Evolutionary conservation across 2,888 invertebrate species (phyloP).

Genomic region (Melitaea athalia): DNA sequence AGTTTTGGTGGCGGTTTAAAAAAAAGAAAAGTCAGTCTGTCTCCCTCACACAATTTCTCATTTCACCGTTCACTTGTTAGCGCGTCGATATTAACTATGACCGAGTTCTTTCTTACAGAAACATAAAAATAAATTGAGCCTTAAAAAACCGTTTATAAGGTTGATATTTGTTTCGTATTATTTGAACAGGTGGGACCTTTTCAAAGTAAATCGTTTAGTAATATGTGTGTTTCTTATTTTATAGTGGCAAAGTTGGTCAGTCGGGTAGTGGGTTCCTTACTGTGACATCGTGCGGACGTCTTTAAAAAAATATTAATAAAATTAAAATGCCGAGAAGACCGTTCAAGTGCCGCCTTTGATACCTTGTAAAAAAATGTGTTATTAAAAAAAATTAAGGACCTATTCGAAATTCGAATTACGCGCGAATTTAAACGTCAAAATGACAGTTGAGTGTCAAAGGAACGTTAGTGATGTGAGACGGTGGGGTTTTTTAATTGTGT

Average conservation of each 20-base stretch:
- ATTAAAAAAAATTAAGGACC: constrained; percentile 21
- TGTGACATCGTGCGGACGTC: constrained; percentile 60
- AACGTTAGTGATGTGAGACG: constrained; percentile 70
- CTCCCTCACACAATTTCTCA: constrained; percentile 77
- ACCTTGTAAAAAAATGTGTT: constrained; percentile 56
- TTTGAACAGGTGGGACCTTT: constrained; percentile 56
- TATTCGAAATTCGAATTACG: constrained; percentile 46
- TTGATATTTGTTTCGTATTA: constrained; percentile 8
- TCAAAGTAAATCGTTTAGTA: constrained; percentile 54
- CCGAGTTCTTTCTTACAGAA: constrained; percentile 52
- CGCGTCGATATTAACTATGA: constrained; percentile 60
- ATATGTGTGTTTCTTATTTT: constrained; percentile 82
- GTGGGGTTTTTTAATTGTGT: constrained; percentile 64
- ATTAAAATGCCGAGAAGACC: constrained; percentile 68
- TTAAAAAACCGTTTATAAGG: constrained; percentile 21
- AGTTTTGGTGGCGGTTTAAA: constrained; percentile 38
- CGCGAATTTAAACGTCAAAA: constrained; percentile 65
- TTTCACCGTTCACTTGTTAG: constrained; percentile 83
- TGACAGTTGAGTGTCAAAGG: constrained; percentile 70
- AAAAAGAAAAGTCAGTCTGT: constrained; percentile 50
- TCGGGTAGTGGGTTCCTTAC: constrained; percentile 76
- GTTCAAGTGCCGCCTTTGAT: constrained; percentile 50
- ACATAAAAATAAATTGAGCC: constrained; percentile 17
- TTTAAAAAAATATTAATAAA: constrained; percentile 36
- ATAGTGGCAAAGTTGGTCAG: constrained; percentile 79